Evolutionary conservation across 2,113 vertebrate genomes (phyloP).

Genomic region (Gymnobelideus leadbeateri): DNA sequence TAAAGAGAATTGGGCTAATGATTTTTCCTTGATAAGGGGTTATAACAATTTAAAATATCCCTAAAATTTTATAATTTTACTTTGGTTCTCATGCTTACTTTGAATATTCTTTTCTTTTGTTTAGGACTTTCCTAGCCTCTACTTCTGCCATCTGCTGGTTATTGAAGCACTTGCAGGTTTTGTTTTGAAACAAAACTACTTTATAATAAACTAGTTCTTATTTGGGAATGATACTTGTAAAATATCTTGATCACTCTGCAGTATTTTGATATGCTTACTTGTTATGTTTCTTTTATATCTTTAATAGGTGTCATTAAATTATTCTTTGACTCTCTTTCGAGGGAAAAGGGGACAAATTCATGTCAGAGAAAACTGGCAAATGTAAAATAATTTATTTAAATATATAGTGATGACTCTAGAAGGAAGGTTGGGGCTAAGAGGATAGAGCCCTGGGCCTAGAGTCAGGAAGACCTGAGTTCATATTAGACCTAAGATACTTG

Average conservation of each 20-base stretch:
- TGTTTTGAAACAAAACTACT: slow-evolving; percentile 74
- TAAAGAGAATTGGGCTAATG: background rate
- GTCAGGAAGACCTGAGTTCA: background rate
- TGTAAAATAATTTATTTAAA: background rate
- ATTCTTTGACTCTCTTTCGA: background rate
- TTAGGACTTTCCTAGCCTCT: slow-evolving; percentile 71
- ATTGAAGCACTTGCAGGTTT: slow-evolving; percentile 70
- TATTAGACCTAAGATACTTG: slow-evolving; percentile 11
- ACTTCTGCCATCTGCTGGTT: slow-evolving; percentile 88
- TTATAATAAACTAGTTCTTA: slow-evolving; percentile 76
- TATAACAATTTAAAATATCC: background rate
- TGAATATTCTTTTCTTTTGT: slow-evolving; percentile 77
- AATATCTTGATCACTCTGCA: slow-evolving; percentile 69
- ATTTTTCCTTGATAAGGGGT: background rate
- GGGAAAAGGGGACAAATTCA: slow-evolving; percentile 7
- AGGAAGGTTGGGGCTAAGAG: background rate
- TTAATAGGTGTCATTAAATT: background rate
- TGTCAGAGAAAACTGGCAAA: background rate
- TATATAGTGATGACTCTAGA: background rate
- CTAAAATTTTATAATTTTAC: slow-evolving; percentile 46
- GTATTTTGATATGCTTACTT: slow-evolving; percentile 19
- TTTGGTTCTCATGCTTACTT: slow-evolving; percentile 57
- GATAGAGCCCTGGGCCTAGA: rapidly evolving
- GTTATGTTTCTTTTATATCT: background rate
- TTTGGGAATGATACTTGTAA: slow-evolving; percentile 66